Evolutionary conservation across 1,140 invertebrate species (phyloP), one percentile per base, ranked within the genome.

Genomic region (Tetramorium simillimum): DNA sequence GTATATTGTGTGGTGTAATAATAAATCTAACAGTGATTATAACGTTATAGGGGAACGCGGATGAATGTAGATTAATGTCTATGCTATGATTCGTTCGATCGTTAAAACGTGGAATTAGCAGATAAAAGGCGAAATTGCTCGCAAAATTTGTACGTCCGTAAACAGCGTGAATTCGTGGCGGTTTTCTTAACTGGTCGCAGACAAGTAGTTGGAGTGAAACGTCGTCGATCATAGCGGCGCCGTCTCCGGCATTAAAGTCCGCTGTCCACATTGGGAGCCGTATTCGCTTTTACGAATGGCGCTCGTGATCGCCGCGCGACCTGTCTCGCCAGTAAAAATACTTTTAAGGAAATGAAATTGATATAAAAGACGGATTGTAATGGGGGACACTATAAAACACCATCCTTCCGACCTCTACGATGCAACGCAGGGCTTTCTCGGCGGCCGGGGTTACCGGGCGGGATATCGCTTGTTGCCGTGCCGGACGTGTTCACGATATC

Each of bases 331-430:
- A 46, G 91, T 92, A 92, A 92, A 92, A 92, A 92, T 92, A 92
- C 90, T 92, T 92, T 92, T 75, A 91, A 90, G 90, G 88, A 92
- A 92, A 91, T 92, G 87, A 90, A 92, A 91, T 92, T 92, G 90
- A 92, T 91, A 89, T 88, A 91, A 90, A 89, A 85, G 85, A 92
- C 86, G 62, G 67, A 87, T 88, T 88, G 88, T 78, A 86, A 91
- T 69, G 86, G 72, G 72, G 24, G 53, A 60, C 49, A 49, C 81
- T 43, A 72, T 85, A 88, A 87, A 90, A 90, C 81, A 84, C 24
- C 37, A 24, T 49, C 6, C 18, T 21, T 60, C 24, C 40, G 1
- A 16, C 37, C 16, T 53, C 33, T 24, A 9, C 51, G 82, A 49
- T 60, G 65, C 37, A 58, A 14, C 46, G 33, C 53, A 37, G 43